These are phyloP conservation scores for Cryptophagus acutangulus DNA, from an alignment of 2,888 invertebrate species.

Conservation along the genomic window DNA sequence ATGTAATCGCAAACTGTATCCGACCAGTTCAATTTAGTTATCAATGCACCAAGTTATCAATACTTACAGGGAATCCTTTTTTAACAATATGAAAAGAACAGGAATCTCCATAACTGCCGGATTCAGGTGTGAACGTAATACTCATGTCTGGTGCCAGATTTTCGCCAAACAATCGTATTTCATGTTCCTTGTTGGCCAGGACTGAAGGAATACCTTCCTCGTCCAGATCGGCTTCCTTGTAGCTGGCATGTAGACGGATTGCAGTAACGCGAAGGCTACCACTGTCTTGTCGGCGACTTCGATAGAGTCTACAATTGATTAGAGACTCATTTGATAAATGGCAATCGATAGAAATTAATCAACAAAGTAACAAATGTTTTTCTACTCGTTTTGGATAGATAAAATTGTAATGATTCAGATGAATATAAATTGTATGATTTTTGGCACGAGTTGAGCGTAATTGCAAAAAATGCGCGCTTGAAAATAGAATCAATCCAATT, in stretches of 20 bases:
- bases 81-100: constrained; percentile 61
- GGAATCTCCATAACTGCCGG: constrained; percentile 51
- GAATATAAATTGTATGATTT: not conserved
- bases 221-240: constrained; percentile 54
- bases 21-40: too few species aligned
- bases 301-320: not conserved
- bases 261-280: constrained; percentile 47
- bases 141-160: constrained; percentile 62
- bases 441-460: not conserved
- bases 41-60: not conserved
- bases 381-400: too few species aligned
- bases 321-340: not conserved
- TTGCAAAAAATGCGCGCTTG: too few species aligned
- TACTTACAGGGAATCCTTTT: constrained; percentile 50
- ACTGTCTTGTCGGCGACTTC: constrained; percentile 11
- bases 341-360: too few species aligned
- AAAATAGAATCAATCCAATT: too few species aligned
- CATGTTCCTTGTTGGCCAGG: constrained; percentile 55
- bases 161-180: constrained; percentile 68
- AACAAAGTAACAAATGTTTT: too few species aligned
- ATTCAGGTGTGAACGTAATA: constrained; percentile 65
- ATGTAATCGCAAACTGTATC: too few species aligned
- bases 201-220: constrained; percentile 64
- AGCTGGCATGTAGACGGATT: constrained; percentile 55
- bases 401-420: not conserved